A percentile compares a stretch with the other conserved stretches of the same genome.
Conservation (phyloP, 1,140 invertebrate genomes). For the Micrasema longulum region DNA sequence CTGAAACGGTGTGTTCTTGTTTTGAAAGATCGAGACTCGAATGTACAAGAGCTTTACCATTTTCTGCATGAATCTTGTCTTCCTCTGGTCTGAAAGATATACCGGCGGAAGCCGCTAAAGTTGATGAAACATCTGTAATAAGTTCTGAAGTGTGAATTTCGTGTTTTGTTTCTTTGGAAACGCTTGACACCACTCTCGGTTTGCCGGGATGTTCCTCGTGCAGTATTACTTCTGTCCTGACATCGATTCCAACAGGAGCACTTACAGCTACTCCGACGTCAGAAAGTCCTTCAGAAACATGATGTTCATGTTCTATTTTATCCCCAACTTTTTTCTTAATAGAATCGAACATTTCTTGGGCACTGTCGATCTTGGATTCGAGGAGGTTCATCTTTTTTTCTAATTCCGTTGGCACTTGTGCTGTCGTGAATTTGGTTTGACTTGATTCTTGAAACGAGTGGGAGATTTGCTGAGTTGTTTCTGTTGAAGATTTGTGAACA, state of each 20-base stretch:
- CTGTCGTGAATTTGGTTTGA: background rate
- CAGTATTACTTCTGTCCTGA: constrained; percentile 30
- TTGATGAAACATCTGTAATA: constrained; percentile 35
- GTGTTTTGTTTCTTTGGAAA: background rate
- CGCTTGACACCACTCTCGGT: background rate
- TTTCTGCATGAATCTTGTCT: constrained; percentile 41
- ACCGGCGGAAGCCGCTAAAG: constrained; percentile 40
- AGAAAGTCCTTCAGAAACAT: constrained; percentile 41
- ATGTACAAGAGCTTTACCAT: background rate
- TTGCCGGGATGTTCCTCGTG: background rate
- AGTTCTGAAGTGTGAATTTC: constrained; percentile 27
- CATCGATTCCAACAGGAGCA: constrained; percentile 42
- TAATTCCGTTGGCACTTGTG: too few species aligned
- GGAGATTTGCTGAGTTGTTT: constrained; percentile 13
- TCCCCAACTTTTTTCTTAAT: constrained; percentile 23
- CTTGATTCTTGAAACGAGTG: background rate
- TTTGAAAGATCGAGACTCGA: too few species aligned
- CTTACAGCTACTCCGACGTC: constrained; percentile 41
- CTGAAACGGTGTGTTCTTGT: constrained; percentile 26
- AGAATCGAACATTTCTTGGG: constrained; percentile 27
- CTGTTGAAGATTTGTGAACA: constrained; percentile 26
- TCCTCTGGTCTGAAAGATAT: constrained; percentile 33
- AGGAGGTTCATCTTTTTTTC: background rate
- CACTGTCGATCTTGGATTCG: constrained; percentile 24
- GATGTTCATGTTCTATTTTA: constrained; percentile 32